These are phyloP conservation scores for Coremacera marginata DNA, from an alignment of 2,888 invertebrate genomes.

Conservation along the genomic window DNA sequence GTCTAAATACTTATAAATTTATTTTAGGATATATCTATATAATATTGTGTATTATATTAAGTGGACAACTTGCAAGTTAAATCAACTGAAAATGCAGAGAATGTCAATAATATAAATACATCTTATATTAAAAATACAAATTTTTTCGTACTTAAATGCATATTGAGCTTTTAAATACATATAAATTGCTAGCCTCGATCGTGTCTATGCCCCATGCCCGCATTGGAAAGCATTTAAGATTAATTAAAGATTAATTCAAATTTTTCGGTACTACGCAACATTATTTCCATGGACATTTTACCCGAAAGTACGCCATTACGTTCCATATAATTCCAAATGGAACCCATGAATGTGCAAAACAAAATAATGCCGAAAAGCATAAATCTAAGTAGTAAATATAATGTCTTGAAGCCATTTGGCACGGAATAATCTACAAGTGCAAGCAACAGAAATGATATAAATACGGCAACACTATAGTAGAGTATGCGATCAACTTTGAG, in stretches of 20 bases:
- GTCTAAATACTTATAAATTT: no score
- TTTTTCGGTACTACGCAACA: conserved; percentile 58
- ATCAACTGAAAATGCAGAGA: no score
- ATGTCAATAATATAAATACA: neutral
- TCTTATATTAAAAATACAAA: neutral
- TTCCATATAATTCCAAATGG: conserved; percentile 86
- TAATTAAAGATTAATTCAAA: conserved; percentile 48
- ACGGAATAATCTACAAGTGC: conserved; percentile 61
- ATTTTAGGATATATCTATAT: no score
- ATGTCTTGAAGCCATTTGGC: conserved; percentile 66
- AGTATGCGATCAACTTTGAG: conserved; percentile 63
- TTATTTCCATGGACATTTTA: conserved; percentile 77
- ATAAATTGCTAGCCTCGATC: neutral
- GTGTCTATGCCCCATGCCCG: neutral
- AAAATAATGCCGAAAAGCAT: conserved; percentile 76
- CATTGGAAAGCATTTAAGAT: neutral
- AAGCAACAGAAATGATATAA: conserved; percentile 60
- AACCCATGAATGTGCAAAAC: conserved; percentile 82
- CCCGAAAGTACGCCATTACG: conserved; percentile 83
- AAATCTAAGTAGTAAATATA: conserved; percentile 73
- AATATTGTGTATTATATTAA: no score
- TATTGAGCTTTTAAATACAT: conserved; percentile 54
- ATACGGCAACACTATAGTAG: conserved; percentile 62
- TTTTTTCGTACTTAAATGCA: conserved; percentile 53
- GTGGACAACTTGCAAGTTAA: no score